Evolutionary conservation across 2,113 vertebrate genomes (phyloP), one percentile per base, ranked within the genome.

Genomic region (Saccopteryx leptura): DNA sequence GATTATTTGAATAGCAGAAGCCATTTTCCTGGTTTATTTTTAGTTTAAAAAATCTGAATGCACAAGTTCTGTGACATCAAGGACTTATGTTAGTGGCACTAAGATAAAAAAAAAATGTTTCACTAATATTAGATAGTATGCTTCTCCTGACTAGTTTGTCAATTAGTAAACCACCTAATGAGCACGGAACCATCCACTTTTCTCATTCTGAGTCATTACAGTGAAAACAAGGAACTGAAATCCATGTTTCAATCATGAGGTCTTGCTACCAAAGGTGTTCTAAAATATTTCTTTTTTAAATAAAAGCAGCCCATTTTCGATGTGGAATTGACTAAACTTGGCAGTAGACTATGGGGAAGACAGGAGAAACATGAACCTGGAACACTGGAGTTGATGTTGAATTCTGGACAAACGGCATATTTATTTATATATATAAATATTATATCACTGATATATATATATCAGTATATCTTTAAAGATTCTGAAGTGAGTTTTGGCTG

Each of bases 221-320:
- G 75, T 88, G 71, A 71, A 85, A 95, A 91, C 85, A 56, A 63
- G 50, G 95, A 78, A 63, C 7, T 63, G 65, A 86, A 93, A 60
- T 71, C 46, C 76, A 95, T 8, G 2, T 95, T 94, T 97, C 0
- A 72, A 68, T 87, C 52, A n/a, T 88, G 84, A 96, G 63, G 78
- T 63, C 48, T 96, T 95, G 91, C 60, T 84, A 83, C 91, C 76
- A 93, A 96, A 96, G 85, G 61, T 56, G 21, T 63, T 91, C 74
- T 28, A 54, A 96, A 96, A 84, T 69, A 0, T 68, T 80, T 96
- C 97, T 95, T 96, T 97, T 95, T 96, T 94, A 88, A 97, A 87
- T 33, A 97, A 98, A 97, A 84, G 66, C 1, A 28, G 56, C 96
- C 95, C 54, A 9, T 94, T 91, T 65, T 97, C 90, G 88, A 60